phyloP scores from a whole-genome alignment of 2,113 vertebrate species.

The Calcarius ornatus region DNA sequence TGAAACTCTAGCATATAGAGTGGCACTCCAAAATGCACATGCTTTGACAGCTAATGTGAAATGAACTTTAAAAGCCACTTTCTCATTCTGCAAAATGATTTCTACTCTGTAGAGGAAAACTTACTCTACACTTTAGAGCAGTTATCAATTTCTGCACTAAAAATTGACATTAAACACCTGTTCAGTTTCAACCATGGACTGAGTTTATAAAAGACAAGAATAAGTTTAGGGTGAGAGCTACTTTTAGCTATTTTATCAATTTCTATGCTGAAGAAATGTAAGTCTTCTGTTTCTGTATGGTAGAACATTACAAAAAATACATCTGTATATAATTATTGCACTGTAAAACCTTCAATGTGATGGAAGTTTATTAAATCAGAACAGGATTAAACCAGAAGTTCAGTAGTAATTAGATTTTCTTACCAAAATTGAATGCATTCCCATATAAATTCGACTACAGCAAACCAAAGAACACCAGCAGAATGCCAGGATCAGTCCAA shows the following conservation, averaged over 20 bases:
- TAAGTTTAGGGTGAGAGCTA: neutral
- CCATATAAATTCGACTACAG: conserved; percentile 95
- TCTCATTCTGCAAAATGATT: neutral
- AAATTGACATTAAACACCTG: neutral
- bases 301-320: neutral
- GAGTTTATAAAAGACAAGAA: neutral
- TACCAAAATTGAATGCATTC: conserved; percentile 99
- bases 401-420: conserved; percentile 49
- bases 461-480: conserved; percentile 95
- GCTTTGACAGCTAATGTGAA: neutral
- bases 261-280: neutral
- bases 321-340: neutral
- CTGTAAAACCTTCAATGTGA: neutral
- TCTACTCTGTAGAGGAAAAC: neutral
- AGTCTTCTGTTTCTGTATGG: neutral
- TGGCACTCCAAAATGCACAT: neutral
- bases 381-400: neutral
- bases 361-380: neutral
- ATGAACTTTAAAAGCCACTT: neutral
- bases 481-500: conserved; percentile 83
- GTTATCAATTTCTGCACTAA: neutral
- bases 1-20: neutral
- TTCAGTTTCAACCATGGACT: neutral
- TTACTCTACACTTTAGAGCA: neutral
- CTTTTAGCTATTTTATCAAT: neutral